Percentiles rank a stretch among this genome's conserved stretches.
These are phyloP conservation scores for Ophthalmolycus amberensis DNA, from an alignment of 2,113 vertebrate genomes.

Conservation along the genomic window DNA sequence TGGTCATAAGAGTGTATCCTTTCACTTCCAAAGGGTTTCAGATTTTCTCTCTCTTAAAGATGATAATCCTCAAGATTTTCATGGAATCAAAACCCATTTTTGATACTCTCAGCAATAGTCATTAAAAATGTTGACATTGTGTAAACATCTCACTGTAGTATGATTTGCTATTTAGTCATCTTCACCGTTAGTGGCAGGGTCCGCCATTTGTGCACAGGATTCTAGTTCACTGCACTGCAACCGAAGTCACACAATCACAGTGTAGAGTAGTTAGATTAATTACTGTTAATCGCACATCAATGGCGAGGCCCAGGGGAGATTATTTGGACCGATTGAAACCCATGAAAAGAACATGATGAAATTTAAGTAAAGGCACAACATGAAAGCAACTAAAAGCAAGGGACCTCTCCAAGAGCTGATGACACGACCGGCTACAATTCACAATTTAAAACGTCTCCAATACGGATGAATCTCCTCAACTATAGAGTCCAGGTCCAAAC, in stretches of 20 bases:
- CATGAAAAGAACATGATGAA: background rate
- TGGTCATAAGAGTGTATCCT: background rate
- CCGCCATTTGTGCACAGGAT: background rate
- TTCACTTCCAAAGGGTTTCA: too few species aligned
- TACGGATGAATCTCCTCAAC: background rate
- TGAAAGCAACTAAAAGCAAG: background rate
- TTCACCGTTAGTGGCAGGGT: background rate
- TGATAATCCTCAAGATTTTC: background rate
- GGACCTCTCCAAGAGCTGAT: background rate
- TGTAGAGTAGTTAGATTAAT: background rate
- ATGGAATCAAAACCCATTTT: background rate
- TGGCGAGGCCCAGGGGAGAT: background rate
- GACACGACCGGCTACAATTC: background rate
- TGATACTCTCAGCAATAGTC: background rate
- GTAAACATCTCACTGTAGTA: background rate
- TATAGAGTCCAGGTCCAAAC: background rate
- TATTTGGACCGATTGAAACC: background rate
- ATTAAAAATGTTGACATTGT: background rate
- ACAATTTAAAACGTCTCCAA: background rate
- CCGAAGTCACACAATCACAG: background rate
- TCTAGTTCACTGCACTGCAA: background rate
- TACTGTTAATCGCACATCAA: background rate
- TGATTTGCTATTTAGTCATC: background rate
- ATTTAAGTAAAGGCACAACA: background rate
- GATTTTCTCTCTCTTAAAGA: too few species aligned